These are phyloP conservation scores for Malthinus flaveolus DNA, from an alignment of 2,888 invertebrate species.

Conservation along the genomic window DNA sequence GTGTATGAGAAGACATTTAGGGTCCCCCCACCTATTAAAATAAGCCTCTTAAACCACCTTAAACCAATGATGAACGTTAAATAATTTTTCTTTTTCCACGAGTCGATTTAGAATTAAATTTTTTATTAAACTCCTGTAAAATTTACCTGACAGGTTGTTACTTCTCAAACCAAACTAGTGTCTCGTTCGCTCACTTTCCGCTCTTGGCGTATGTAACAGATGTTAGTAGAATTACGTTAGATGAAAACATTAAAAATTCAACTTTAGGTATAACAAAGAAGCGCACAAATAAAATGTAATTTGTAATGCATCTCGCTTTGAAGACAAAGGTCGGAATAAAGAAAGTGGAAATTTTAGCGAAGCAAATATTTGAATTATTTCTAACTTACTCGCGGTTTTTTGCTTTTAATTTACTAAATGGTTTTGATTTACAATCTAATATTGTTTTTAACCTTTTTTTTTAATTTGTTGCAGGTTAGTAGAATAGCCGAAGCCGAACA, in stretches of 20 bases:
- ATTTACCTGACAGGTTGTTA: slow-evolving; percentile 15
- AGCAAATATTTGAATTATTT: slow-evolving; percentile 25
- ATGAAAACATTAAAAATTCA: slow-evolving; percentile 22
- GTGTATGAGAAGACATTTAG: too few species aligned
- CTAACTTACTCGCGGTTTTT: slow-evolving; percentile 11
- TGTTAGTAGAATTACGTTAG: slow-evolving; percentile 14
- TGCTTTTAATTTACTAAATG: slow-evolving; percentile 25
- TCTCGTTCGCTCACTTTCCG: background rate
- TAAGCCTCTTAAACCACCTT: too few species aligned
- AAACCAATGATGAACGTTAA: too few species aligned
- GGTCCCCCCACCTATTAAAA: too few species aligned
- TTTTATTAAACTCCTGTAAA: slow-evolving; percentile 16
- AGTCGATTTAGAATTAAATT: slow-evolving; percentile 13
- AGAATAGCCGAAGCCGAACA: slow-evolving; percentile 82
- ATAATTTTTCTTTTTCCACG: too few species aligned
- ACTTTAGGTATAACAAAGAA: slow-evolving; percentile 6
- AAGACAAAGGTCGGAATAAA: slow-evolving; percentile 8
- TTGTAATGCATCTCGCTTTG: slow-evolving; percentile 12
- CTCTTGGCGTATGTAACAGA: slow-evolving; percentile 7
- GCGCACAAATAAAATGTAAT: slow-evolving; percentile 20
- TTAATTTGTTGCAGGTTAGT: slow-evolving; percentile 65
- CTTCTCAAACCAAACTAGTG: background rate
- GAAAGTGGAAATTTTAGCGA: slow-evolving; percentile 20
- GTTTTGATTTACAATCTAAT: slow-evolving; percentile 10
- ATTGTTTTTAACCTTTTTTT: too few species aligned